Conservation (phyloP, 2,113 vertebrate genomes). For the Colius striatus region DNA sequence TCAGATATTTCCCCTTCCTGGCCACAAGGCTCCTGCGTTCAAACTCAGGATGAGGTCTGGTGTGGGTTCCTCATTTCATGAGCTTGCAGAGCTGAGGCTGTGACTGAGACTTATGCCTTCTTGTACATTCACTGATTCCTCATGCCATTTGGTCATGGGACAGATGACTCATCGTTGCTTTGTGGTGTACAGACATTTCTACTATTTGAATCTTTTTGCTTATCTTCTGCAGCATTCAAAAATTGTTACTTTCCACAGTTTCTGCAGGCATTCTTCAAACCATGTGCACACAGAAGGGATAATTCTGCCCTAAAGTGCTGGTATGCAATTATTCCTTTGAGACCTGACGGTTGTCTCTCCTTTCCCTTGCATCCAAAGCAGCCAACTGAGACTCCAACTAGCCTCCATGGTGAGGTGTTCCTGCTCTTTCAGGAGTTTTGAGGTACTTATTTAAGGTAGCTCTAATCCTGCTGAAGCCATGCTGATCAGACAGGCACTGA, state of each 20-base stretch:
- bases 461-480: not conserved
- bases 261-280: not conserved
- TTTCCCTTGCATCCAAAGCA: not conserved
- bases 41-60: not conserved
- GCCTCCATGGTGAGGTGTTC: not conserved
- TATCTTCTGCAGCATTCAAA: not conserved
- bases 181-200: not conserved
- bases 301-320: not conserved
- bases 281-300: not conserved
- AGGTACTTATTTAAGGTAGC: not conserved
- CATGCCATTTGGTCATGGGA: not conserved
- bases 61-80: accelerated
- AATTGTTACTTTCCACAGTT: not conserved
- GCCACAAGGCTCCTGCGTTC: not conserved
- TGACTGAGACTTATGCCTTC: not conserved
- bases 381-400: not conserved
- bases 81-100: not conserved
- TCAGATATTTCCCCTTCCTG: not conserved
- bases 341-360: not conserved
- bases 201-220: not conserved
- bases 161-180: not conserved
- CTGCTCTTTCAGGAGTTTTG: not conserved
- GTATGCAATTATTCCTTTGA: not conserved
- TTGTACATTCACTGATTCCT: not conserved
- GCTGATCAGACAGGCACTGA: not conserved